A percentile compares a stretch with the other conserved stretches of the same genome.
Evolutionary conservation across 2,797 vertebrate genomes (phyloP).

Genomic region (Coregonus ussuriensis): DNA sequence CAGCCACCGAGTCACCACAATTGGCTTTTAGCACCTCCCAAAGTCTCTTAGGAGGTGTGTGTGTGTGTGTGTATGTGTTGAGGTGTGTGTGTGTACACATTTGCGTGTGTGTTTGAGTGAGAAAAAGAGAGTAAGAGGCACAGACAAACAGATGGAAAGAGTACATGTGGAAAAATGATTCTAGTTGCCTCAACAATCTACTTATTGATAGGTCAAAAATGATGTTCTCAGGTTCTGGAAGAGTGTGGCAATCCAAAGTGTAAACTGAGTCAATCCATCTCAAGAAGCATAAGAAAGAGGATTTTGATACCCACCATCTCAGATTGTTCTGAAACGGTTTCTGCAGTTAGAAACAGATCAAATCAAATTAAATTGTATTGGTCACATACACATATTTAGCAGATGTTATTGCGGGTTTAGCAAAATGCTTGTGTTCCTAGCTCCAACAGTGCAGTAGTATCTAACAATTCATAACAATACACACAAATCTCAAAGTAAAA

Average conservation of each 20-base stretch:
- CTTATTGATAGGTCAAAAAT: not conserved
- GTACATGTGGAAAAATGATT: not conserved
- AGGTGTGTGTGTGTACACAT: not conserved
- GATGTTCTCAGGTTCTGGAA: not conserved
- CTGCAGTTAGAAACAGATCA: too few relatives aligned
- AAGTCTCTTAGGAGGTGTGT: not conserved
- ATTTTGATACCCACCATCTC: too few relatives aligned
- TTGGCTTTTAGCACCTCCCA: conserved; percentile 2
- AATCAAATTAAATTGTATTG: too few relatives aligned
- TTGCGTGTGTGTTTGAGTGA: not conserved
- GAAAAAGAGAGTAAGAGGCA: not conserved
- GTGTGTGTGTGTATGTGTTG: not conserved
- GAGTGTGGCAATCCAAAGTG: not conserved
- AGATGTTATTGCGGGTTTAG: too few relatives aligned
- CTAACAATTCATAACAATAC: too few relatives aligned
- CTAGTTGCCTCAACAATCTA: not conserved
- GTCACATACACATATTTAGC: too few relatives aligned
- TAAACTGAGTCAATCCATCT: not conserved
- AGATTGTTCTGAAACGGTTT: too few relatives aligned
- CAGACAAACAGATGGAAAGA: not conserved
- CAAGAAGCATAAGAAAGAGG: too few relatives aligned
- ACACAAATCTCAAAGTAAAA: too few relatives aligned
- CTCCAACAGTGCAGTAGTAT: too few relatives aligned
- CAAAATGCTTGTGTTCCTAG: too few relatives aligned
- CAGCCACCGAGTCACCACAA: not conserved